Percentiles rank a stretch among this genome's conserved stretches.
Conservation (phyloP, 2,113 vertebrate species). For the Corythoichthys haematopterus region DNA sequence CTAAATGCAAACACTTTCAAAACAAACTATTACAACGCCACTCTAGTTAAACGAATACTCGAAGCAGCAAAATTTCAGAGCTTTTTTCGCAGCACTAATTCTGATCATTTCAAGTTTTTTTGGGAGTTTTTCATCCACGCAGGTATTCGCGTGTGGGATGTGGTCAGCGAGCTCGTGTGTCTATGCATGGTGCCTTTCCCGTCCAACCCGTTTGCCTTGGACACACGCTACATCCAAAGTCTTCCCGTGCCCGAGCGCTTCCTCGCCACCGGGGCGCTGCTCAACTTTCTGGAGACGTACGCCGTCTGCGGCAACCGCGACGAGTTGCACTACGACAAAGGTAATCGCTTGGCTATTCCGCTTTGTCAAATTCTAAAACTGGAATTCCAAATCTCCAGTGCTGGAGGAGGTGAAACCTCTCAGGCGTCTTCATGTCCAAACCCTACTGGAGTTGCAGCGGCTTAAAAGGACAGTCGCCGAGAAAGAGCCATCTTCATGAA, state of each 20-base stretch:
- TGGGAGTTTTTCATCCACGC: too few species aligned
- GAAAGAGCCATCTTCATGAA: slow-evolving; percentile 1
- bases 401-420: slow-evolving; percentile 69
- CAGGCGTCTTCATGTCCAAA: slow-evolving; percentile 65
- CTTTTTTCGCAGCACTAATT: too few species aligned
- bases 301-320: slow-evolving; percentile 65
- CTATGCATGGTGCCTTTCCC: slow-evolving; percentile 74
- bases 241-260: slow-evolving; percentile 70
- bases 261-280: slow-evolving; percentile 71
- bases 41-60: too few species aligned
- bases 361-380: too few species aligned
- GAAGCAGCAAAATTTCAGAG: too few species aligned
- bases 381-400: slow-evolving; percentile 46
- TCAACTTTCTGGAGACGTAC: slow-evolving; percentile 73
- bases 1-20: too few species aligned
- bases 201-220: slow-evolving; percentile 73
- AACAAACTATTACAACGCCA: too few species aligned
- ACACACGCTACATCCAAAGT: slow-evolving; percentile 70
- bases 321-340: slow-evolving; percentile 68
- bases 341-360: slow-evolving; percentile 20
- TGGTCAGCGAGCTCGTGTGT: slow-evolving; percentile 72
- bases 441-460: slow-evolving; percentile 63
- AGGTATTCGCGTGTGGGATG: slow-evolving; percentile 73
- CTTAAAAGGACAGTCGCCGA: slow-evolving; percentile 7
- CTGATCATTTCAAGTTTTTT: too few species aligned